Base-by-base conservation (phyloP, 2,888 invertebrate genomes). In the Hydrotaea cyrtoneurina region DNA sequence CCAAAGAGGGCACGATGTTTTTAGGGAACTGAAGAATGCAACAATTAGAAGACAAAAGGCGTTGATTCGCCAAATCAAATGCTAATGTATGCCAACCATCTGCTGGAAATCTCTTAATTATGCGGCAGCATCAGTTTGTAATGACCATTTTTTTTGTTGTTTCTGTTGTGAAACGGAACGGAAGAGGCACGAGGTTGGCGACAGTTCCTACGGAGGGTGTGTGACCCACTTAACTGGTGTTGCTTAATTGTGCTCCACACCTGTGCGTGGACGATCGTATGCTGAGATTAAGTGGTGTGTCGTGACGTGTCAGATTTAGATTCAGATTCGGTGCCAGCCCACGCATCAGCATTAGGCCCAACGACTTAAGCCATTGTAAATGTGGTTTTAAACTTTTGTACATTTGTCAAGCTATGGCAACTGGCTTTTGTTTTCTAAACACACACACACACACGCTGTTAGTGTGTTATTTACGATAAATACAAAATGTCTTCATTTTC, bases 331-430 rank as follows among this genome's bases (percentile, higher is more conserved):
- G 39, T 50, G 4, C 5, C 50, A 2, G 50, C 50, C 50, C 3
- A 15, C 1, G n/a, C 26, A 26, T 50, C n/a, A 50, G 50, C 50
- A 50, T 50, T n/a, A 50, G 1, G 3, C 50, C 2, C n/a, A 7
- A 50, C 15, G 4, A n/a, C n/a, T 62, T 36, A 31, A n/a, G 31
- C 31, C 62, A 36, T 23, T 36, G 62, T 62, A 36, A 53, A 26
- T 75, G 62, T 62, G 59, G 59, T 43, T 79, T 74, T 31, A 26
- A 55, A 43, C 55, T 26, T 66, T 62, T 26, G 23, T 15, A 74
- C 66, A 74, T 74, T 75, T 75, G 66, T 75, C 46, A 66, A 59
- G 69, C 19, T 19, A 50, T 75, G 75, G 59, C 74, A 80, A 69
- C 69, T 59, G 74, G 11, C 36, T 59, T 59, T 59, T 46, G 57